These are phyloP conservation scores for Amphiprion percula DNA, from an alignment of 2,113 vertebrate species.

Conservation along the genomic window DNA sequence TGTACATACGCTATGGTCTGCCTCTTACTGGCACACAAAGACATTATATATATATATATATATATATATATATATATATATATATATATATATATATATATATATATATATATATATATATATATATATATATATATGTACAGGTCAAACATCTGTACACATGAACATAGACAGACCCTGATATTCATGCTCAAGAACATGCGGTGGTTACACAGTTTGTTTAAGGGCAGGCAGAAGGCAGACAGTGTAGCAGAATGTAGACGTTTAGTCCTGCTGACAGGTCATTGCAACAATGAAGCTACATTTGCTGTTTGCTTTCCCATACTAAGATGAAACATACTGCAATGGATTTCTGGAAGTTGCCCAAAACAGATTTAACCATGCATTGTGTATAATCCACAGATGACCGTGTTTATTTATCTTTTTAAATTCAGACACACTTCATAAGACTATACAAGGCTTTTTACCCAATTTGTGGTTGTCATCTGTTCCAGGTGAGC, in stretches of 20 bases:
- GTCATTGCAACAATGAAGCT: neutral
- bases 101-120: too few species aligned
- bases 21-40: neutral
- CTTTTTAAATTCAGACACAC: neutral
- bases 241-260: too few species aligned
- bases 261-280: too few species aligned
- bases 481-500: slow-evolving; percentile 81
- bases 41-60: neutral
- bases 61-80: too few species aligned
- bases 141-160: too few species aligned
- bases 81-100: too few species aligned
- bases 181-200: neutral
- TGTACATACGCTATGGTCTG: too few species aligned
- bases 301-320: neutral
- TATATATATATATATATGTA: neutral
- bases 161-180: neutral
- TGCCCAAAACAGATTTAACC: neutral
- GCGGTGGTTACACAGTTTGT: neutral
- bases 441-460: neutral
- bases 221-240: neutral
- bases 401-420: neutral
- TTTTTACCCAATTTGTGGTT: slow-evolving; percentile 87
- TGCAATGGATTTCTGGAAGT: too few species aligned
- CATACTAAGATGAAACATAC: neutral
- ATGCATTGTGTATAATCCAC: neutral